Evolutionary conservation across 2,888 invertebrate genomes (phyloP), one percentile per base, ranked within the genome.

Genomic region (Acleris literana): DNA sequence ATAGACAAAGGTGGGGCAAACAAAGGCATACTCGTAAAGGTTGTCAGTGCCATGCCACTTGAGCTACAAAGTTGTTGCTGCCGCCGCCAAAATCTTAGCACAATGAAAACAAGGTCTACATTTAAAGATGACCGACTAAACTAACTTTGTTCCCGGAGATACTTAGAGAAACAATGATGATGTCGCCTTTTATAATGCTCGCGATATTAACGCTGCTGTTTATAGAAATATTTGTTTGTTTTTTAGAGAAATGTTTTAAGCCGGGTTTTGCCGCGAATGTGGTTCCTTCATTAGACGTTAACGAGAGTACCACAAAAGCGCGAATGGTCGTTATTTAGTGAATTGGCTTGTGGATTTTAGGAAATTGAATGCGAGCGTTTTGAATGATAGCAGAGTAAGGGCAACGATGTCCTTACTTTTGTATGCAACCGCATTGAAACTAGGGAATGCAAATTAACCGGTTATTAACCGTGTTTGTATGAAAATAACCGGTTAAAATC

Each of bases 1-100:
- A 77, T 79, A 72, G 71, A 85, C 84, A 86, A 84, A 83, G 83
- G 82, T 80, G 74, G 70, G 71, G 73, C 74, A 72, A 78, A 80
- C 77, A 77, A 85, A 81, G 70, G 70, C 76, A 74, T 73, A 73
- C 73, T 70, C 75, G 82, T 82, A 83, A 83, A 85, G 82, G 75
- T 80, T 77, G 84, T 85, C 83, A 82, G 74, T 75, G 74, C 72
- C 83, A 83, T 75, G 72, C 75, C 71, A 71, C 76, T 74, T 63
- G 18, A 63, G 64, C 65, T 68, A 67, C 74, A 68, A 67, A 70
- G 53, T 63, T 57, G 22, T 46, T 17, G 29, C 4, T 9, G 1
- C 65, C 2, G n/a, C 22, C 29, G 16, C 52, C 5, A 65, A 13
- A 39, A 13, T 18, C 49, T 29, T 46, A 33, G 5, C 16, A 3